Base-by-base conservation (phyloP, 35 echinoderm and acorn worm genomes). In the Apostichopus parvimensis region DNA sequence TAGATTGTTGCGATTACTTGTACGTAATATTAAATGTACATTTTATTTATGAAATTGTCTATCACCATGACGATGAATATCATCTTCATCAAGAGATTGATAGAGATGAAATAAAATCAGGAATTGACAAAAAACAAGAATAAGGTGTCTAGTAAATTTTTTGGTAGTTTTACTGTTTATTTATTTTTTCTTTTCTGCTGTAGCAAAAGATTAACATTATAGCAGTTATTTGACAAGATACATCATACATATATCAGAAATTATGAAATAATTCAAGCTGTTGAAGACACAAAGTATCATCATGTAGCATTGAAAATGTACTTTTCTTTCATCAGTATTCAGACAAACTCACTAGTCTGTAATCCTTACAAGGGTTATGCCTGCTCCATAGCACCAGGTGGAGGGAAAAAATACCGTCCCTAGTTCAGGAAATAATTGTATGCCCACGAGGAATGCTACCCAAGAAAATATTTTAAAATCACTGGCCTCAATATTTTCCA, bases 11-110 rank as follows among this genome's bases (percentile, higher is more conserved):
- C 13, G 13, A 18, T 79, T 25, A 18, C 12, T 68, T 79, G 77
- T 79, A 79, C 77, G 77, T 79, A 18, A 79, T 79, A 79, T 79
- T 79, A 79, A 79, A 79, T 79, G 77, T 79, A 79, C 77, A 79
- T 79, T 78, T 79, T 79, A 79, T 79, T 79, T 79, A 79, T 79
- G 77, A 79, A 68, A 79, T 79, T 79, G 77, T 79, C 77, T 79
- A 79, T 79, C 77, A 79, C 77, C 77, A 79, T 79, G 77, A 22
- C 4, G 77, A 79, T 79, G 77, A 79, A 79, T 18, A 18, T 18
- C 77, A 79, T 79, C 77, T 18, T 79, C 77, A 79, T 79, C 21
- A 45, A 79, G 14, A 79, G 21, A 45, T 45, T 45, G 77, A 79
- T 79, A 22, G 77, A 79, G 77, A 14, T 79, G 77, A 9, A 79